phyloP scores from a whole-genome alignment of 2,797 vertebrate genomes.

The Sebastes glaucus region DNA sequence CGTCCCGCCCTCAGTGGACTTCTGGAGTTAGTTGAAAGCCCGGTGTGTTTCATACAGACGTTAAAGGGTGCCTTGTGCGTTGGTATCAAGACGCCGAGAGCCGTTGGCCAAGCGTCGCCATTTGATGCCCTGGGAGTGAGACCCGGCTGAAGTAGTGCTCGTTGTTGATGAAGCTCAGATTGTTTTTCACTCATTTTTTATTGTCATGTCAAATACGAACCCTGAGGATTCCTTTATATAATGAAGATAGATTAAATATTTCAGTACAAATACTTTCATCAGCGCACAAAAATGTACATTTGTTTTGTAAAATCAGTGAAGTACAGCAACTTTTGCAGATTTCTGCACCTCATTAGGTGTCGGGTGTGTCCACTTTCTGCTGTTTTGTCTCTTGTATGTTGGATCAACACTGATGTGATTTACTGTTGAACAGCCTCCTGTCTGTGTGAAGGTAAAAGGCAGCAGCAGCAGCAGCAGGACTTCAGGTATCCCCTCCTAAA shows the following conservation, averaged over 20 bases:
- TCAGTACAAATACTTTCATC: neutral
- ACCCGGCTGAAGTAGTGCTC: neutral
- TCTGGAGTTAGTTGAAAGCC: neutral
- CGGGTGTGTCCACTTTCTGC: neutral
- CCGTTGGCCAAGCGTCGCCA: neutral
- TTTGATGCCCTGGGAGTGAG: neutral
- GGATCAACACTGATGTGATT: neutral
- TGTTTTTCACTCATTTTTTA: neutral
- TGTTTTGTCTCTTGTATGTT: neutral
- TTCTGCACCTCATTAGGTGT: neutral
- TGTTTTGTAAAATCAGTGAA: neutral
- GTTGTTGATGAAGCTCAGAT: neutral
- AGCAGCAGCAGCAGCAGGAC: slow-evolving; percentile 8
- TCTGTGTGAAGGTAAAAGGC: slow-evolving; percentile 15
- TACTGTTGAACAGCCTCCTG: neutral
- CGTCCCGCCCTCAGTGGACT: too few relatives aligned
- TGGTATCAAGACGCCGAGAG: neutral
- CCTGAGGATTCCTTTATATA: neutral
- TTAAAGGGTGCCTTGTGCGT: neutral
- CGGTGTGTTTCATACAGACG: neutral
- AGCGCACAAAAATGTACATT: neutral
- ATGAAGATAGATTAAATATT: neutral
- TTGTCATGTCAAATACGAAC: neutral
- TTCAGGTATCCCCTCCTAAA: slow-evolving; percentile 28
- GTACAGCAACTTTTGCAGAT: neutral